Percentiles rank a stretch among this genome's conserved stretches.
phyloP scores from a whole-genome alignment of 2,888 invertebrate species.

The Philhelius pedissequus region DNA sequence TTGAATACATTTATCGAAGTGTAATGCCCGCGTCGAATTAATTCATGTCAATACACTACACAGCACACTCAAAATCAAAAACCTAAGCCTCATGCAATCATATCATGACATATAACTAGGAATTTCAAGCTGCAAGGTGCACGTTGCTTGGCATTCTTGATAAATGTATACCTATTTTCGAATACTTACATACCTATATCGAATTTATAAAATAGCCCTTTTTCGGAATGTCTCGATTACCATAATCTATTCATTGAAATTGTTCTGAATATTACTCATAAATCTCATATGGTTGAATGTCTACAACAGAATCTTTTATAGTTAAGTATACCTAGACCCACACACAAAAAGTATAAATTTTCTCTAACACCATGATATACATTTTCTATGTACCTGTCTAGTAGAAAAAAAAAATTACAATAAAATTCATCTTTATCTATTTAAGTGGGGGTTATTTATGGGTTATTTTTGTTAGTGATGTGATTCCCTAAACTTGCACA shows the following conservation, averaged over 20 bases:
- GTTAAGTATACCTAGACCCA: background rate
- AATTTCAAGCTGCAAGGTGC: conserved; percentile 14
- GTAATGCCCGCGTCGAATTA: conserved; percentile 15
- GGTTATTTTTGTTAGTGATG: conserved; percentile 43
- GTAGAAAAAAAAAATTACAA: conserved; percentile 35
- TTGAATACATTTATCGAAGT: conserved; percentile 32
- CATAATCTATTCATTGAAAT: conserved; percentile 62
- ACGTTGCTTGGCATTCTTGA: background rate
- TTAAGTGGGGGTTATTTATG: conserved; percentile 64
- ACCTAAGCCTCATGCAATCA: background rate
- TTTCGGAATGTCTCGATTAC: conserved; percentile 36
- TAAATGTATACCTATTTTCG: conserved; percentile 45
- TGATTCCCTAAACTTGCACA: conserved; percentile 32
- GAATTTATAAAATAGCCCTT: conserved; percentile 41
- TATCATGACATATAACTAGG: background rate
- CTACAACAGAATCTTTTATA: no score
- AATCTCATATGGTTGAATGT: conserved; percentile 33
- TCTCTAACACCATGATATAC: background rate
- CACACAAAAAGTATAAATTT: background rate
- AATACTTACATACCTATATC: no score
- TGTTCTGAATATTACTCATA: conserved; percentile 63
- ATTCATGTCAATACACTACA: background rate
- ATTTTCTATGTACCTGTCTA: conserved; percentile 6
- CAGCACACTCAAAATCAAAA: background rate
- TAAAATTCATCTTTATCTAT: conserved; percentile 63